Conservation (phyloP, 2,888 invertebrate species). For the Tachina grossa region DNA sequence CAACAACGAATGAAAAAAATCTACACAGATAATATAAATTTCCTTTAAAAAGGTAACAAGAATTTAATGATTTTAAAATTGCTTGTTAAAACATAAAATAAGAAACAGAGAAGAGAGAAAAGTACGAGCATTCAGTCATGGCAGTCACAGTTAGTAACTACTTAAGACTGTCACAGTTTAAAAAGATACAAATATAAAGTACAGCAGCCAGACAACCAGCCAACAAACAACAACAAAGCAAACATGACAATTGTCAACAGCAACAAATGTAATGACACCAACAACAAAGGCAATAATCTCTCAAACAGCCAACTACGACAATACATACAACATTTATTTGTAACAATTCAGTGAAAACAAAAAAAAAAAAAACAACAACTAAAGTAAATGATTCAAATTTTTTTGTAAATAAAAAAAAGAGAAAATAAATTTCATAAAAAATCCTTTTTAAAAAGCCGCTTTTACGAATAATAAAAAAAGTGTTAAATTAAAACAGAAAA, state of each 20-base stretch:
- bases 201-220: slow-evolving; percentile 31
- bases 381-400: slow-evolving; percentile 57
- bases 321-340: slow-evolving; percentile 52
- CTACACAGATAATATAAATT: slow-evolving; percentile 51
- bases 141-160: slow-evolving; percentile 12
- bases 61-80: slow-evolving; percentile 67
- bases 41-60: slow-evolving; percentile 62
- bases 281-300: slow-evolving; percentile 61
- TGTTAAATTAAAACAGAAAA: slow-evolving; percentile 44
- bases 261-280: slow-evolving; percentile 57
- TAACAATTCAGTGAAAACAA: slow-evolving; percentile 57
- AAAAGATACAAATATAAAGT: slow-evolving; percentile 44
- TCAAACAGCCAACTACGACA: slow-evolving; percentile 36
- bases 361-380: slow-evolving; percentile 26
- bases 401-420: slow-evolving; percentile 37
- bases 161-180: slow-evolving; percentile 9
- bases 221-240: slow-evolving; percentile 39
- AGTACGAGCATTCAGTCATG: slow-evolving; percentile 25
- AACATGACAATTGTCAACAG: slow-evolving; percentile 59
- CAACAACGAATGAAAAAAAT: slow-evolving; percentile 27
- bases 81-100: slow-evolving; percentile 52
- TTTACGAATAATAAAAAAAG: slow-evolving; percentile 23
- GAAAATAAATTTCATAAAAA: slow-evolving; percentile 1
- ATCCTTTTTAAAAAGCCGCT: slow-evolving; percentile 53
- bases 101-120: slow-evolving; percentile 7